phyloP scores from a whole-genome alignment of 2,797 vertebrate species.

The Syndactyla subalaris region DNA sequence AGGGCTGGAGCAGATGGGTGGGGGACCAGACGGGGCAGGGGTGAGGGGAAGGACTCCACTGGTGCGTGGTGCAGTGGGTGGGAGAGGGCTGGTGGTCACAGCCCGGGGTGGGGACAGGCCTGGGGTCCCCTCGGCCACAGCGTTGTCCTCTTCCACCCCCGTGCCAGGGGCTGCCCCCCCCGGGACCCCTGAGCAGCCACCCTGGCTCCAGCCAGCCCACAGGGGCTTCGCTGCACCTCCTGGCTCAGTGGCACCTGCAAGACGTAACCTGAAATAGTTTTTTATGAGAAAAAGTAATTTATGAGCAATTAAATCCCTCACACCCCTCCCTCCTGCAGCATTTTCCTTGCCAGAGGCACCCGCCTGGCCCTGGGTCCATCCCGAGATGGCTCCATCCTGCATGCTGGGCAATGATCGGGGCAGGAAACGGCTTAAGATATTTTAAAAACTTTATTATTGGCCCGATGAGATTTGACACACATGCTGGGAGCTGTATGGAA shows the following conservation, averaged over 20 bases:
- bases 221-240: background rate
- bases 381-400: background rate
- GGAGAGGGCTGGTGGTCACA: background rate
- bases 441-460: conserved; percentile 76
- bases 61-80: background rate
- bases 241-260: background rate
- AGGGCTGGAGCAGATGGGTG: background rate
- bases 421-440: conserved; percentile 29
- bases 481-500: conserved; percentile 77
- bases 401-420: conserved; percentile 36
- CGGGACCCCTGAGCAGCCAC: background rate
- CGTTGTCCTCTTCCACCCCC: conserved; percentile 19
- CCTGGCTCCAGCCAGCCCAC: background rate
- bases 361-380: background rate
- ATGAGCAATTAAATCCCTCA: background rate
- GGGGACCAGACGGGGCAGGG: background rate
- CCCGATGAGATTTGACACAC: conserved; percentile 71
- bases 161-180: background rate
- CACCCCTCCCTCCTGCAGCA: background rate
- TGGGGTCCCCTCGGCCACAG: background rate
- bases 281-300: conserved; percentile 37
- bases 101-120: background rate
- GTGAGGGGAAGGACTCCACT: background rate
- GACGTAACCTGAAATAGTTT: conserved; percentile 35
- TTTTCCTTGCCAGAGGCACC: background rate